phyloP scores from a whole-genome alignment of 2,113 vertebrate genomes.

The Arothron firmamentum region DNA sequence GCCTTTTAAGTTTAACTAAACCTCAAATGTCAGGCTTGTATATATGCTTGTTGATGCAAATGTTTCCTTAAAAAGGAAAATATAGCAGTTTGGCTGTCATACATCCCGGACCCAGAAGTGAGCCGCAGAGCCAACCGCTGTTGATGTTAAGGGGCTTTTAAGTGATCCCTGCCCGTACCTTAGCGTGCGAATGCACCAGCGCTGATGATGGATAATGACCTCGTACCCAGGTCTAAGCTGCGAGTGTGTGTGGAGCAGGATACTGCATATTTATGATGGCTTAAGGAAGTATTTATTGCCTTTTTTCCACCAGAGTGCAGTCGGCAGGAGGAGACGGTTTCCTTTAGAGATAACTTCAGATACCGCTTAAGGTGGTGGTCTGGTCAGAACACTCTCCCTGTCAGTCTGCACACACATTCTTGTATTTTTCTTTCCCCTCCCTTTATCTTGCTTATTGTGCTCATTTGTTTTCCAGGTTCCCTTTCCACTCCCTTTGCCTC shows the following conservation, averaged over 20 bases:
- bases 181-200: slow-evolving; percentile 56
- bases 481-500: background rate
- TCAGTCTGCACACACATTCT: slow-evolving; percentile 18
- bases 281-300: slow-evolving; percentile 73
- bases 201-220: slow-evolving; percentile 61
- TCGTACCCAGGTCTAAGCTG: slow-evolving; percentile 58
- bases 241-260: slow-evolving; percentile 63
- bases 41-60: background rate
- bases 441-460: background rate
- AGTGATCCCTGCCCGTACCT: slow-evolving; percentile 53
- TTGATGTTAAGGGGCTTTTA: slow-evolving; percentile 54
- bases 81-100: slow-evolving; percentile 16
- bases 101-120: slow-evolving; percentile 19
- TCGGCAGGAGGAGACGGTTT: slow-evolving; percentile 69
- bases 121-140: slow-evolving; percentile 47
- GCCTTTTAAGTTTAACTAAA: slow-evolving; percentile 31
- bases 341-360: slow-evolving; percentile 70
- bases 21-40: slow-evolving; percentile 12
- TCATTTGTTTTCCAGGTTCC: background rate
- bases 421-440: slow-evolving; percentile 4
- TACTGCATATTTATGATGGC: slow-evolving; percentile 74
- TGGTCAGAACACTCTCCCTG: slow-evolving; percentile 29
- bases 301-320: slow-evolving; percentile 67
- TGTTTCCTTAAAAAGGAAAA: slow-evolving; percentile 6
- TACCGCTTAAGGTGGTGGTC: slow-evolving; percentile 58